Conservation (phyloP, 2,888 invertebrate genomes). For the Rhingia rostrata region DNA sequence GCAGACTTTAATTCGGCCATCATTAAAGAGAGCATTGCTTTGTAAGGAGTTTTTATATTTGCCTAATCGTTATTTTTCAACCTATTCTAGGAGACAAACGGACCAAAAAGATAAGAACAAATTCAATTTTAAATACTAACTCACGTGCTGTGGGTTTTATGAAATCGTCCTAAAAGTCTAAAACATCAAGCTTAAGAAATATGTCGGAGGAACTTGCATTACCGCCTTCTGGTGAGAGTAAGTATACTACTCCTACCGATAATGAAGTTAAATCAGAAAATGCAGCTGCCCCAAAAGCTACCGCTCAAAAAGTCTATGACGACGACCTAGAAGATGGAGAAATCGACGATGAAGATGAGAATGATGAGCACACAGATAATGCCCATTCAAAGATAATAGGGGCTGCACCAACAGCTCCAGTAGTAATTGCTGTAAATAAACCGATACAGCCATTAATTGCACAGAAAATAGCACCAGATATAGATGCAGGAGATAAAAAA, state of each 20-base stretch:
- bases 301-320: conserved; percentile 75
- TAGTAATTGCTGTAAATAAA: conserved; percentile 64
- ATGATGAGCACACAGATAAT: conserved; percentile 75
- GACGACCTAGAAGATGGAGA: conserved; percentile 94
- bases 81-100: conserved; percentile 20
- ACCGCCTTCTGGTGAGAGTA: neutral
- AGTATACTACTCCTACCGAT: conserved; percentile 19
- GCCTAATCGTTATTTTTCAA: neutral
- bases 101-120: neutral
- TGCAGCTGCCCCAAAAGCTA: conserved; percentile 21
- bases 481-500: conserved; percentile 41
- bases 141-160: too few species aligned
- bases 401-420: neutral
- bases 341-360: conserved; percentile 87
- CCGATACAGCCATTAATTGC: conserved; percentile 44
- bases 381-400: conserved; percentile 29
- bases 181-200: conserved; percentile 29
- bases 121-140: neutral
- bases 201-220: conserved; percentile 54
- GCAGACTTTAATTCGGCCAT: too few species aligned
- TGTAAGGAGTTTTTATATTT: too few species aligned
- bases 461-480: conserved; percentile 1
- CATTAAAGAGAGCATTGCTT: too few species aligned
- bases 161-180: neutral
- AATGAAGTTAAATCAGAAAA: conserved; percentile 32